These are phyloP conservation scores for Nymphalis c-album DNA, from an alignment of 2,888 invertebrate species.

Conservation along the genomic window DNA sequence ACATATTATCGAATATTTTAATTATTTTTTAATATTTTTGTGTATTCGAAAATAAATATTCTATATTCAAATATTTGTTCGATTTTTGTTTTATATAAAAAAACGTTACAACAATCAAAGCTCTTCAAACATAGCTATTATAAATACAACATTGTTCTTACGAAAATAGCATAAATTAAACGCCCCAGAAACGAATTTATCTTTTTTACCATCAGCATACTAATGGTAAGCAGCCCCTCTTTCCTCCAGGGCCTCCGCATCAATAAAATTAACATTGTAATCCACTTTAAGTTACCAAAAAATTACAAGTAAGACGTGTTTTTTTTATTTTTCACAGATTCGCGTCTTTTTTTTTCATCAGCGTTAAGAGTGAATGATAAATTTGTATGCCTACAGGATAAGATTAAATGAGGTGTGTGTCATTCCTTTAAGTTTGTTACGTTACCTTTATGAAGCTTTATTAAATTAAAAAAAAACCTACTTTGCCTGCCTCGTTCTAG, in stretches of 20 bases:
- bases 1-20: too few relatives aligned
- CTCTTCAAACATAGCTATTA: slow-evolving; percentile 11
- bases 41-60: too few relatives aligned
- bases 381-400: background rate
- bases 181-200: slow-evolving; percentile 76
- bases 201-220: slow-evolving; percentile 78
- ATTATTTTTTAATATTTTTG: too few relatives aligned
- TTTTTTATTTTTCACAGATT: slow-evolving; percentile 45
- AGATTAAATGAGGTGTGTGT: background rate
- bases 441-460: too few relatives aligned
- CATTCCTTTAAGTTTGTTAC: too few relatives aligned
- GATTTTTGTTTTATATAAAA: background rate
- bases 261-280: slow-evolving; percentile 81
- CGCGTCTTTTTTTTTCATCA: slow-evolving; percentile 1
- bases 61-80: too few relatives aligned
- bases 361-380: slow-evolving; percentile 8
- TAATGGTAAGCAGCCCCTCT: slow-evolving; percentile 64
- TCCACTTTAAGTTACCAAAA: slow-evolving; percentile 74
- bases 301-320: slow-evolving; percentile 65
- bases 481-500: too few relatives aligned
- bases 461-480: too few relatives aligned
- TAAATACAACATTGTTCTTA: slow-evolving; percentile 23
- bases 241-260: slow-evolving; percentile 68
- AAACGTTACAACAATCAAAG: slow-evolving; percentile 4
- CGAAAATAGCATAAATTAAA: slow-evolving; percentile 76